These are phyloP conservation scores for Capromys pilorides DNA, from an alignment of 2,797 vertebrate species.

Conservation along the genomic window DNA sequence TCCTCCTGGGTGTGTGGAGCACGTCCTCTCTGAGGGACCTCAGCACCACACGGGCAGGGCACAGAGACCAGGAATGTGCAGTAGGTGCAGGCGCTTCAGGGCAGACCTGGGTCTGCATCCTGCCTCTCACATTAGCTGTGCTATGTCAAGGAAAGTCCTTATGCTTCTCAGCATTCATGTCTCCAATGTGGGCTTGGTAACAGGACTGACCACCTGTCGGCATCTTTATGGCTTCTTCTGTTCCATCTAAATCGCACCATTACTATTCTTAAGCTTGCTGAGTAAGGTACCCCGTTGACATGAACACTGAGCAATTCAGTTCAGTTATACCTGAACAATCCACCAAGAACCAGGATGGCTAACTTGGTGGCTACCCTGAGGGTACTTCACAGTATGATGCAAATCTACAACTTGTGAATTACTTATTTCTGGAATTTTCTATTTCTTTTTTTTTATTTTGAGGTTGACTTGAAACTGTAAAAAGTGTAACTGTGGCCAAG, in stretches of 20 bases:
- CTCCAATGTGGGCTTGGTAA: not conserved
- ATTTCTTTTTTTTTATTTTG: not conserved
- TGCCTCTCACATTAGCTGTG: not conserved
- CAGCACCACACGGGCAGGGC: not conserved
- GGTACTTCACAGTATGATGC: not conserved
- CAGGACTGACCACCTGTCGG: not conserved
- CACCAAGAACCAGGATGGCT: too few relatives aligned
- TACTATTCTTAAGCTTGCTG: not conserved
- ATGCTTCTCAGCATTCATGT: not conserved
- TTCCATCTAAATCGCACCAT: not conserved
- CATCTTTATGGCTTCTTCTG: too few relatives aligned
- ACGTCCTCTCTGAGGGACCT: not conserved
- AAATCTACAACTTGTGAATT: not conserved
- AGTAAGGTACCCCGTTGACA: not conserved
- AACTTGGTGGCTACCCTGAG: not conserved
- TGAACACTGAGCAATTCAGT: not conserved
- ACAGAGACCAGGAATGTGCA: not conserved
- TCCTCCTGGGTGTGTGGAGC: not conserved
- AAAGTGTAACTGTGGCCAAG: not conserved
- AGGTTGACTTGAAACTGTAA: not conserved
- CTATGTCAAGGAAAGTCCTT: not conserved
- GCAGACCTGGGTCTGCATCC: not conserved
- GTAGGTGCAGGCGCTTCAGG: not conserved
- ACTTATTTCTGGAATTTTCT: not conserved
- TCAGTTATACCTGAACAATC: too few relatives aligned